phyloP scores from a whole-genome alignment of 2,888 invertebrate species.

The Drosophila phalerata region DNA sequence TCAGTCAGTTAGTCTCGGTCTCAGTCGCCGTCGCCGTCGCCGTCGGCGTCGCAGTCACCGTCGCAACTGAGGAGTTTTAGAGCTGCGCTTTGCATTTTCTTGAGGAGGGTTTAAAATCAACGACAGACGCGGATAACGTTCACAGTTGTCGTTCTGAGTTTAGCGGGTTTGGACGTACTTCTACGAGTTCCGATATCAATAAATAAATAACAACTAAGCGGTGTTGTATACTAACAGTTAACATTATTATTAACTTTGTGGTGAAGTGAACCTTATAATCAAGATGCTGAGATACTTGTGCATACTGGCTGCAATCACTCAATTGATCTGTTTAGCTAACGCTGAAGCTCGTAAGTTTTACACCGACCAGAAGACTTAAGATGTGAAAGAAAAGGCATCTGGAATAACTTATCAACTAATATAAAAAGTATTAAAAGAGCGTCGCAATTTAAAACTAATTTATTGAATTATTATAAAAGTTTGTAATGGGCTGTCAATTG shows the following conservation, averaged over 20 bases:
- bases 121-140: constrained; percentile 32
- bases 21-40: constrained; percentile 26
- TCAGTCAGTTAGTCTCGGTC: constrained; percentile 7
- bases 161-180: constrained; percentile 55
- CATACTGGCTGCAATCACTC: constrained; percentile 48
- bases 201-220: constrained; percentile 14
- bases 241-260: not conserved
- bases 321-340: constrained; percentile 35
- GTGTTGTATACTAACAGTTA: constrained; percentile 18
- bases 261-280: constrained; percentile 3
- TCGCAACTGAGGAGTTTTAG: constrained; percentile 16
- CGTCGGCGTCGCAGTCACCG: constrained; percentile 11
- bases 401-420: too few relatives aligned
- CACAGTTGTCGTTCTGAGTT: constrained; percentile 72
- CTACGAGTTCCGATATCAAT: constrained; percentile 15
- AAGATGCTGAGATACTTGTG: constrained; percentile 58
- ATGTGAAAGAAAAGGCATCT: not conserved
- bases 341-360: constrained; percentile 65
- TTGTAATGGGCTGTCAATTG: too few relatives aligned
- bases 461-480: too few relatives aligned
- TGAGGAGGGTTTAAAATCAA: constrained; percentile 66
- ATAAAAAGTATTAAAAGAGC: too few relatives aligned
- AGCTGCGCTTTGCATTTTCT: constrained; percentile 32
- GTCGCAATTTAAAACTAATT: too few relatives aligned
- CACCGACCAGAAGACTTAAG: not conserved